Evolutionary conservation across 2,113 vertebrate species (phyloP), one percentile per base, ranked within the genome.

Genomic region (Muscicapa adusta): DNA sequence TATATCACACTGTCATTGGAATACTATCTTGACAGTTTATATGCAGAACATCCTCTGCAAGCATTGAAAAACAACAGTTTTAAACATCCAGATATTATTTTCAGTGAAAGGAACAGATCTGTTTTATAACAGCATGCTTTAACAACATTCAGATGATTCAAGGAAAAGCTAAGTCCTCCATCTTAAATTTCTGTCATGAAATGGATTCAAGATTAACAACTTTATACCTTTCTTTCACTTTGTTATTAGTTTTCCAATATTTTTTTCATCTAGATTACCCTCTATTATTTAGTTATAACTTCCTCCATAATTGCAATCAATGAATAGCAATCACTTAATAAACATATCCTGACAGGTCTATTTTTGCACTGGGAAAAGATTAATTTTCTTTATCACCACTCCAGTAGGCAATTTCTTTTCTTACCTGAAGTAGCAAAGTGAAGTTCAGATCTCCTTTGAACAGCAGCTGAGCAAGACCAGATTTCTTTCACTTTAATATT

Each of bases 241-340:
- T 94, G 92, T 97, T 89, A 92, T 97, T 93, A 91, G 87, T 97
- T 94, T 87, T 89, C 95, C 75, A 93, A 67, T 83, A 47, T 92
- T 82, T 94, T 91, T 87, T 93, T 74, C 61, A 58, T 92, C 87
- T 93, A 94, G 87, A 88, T 76, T 94, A 94, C 92, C 88, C 91
- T 95, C 97, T 95, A 97, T 85, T 94, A 95, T 97, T 96, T 94
- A 96, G 97, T 94, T 92, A 89, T 94, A 96, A 97, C 97, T 97
- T 97, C 96, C 97, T 95, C 95, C 96, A 90, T 93, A 96, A 96
- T 95, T 97, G 96, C 97, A 97, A 96, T 97, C 97, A 96, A 93
- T 96, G 96, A 96, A 96, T 94, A 96, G 94, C 97, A 97, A 96
- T 97, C 97, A 97, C 96, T 97, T 98, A 96, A 98, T 98, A 97